Evolutionary conservation across 2,888 invertebrate genomes (phyloP).

Genomic region (Aleiodes alternator): DNA sequence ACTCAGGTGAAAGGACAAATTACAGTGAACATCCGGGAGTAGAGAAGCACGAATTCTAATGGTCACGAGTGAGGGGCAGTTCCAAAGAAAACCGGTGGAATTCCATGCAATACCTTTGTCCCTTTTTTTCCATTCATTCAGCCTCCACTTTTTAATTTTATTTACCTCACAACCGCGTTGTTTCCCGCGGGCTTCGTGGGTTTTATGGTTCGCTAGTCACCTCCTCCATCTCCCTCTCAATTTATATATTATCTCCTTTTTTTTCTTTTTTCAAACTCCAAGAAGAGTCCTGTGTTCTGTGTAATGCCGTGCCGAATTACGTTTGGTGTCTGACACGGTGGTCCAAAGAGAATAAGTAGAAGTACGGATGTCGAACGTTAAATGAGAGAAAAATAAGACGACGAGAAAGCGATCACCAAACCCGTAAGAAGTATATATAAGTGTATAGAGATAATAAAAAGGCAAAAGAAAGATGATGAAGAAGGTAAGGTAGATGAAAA

Average conservation of each 20-base stretch:
- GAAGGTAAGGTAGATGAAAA: constrained; percentile 1
- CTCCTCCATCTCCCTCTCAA: constrained; percentile 23
- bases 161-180: constrained; percentile 3
- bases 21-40: constrained; percentile 32
- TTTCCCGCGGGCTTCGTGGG: constrained; percentile 23
- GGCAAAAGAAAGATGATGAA: constrained; percentile 33
- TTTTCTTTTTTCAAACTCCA: no score
- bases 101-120: constrained; percentile 24
- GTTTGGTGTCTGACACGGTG: constrained; percentile 36
- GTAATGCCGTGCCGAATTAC: constrained; percentile 46
- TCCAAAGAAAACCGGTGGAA: constrained; percentile 41
- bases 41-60: constrained; percentile 35
- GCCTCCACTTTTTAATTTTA: constrained; percentile 6
- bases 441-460: constrained; percentile 7
- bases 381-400: constrained; percentile 32
- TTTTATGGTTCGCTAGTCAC: constrained; percentile 43
- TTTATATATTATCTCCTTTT: neutral
- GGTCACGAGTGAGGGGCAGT: constrained; percentile 35
- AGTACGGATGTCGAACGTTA: constrained; percentile 40
- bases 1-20: constrained; percentile 37
- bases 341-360: constrained; percentile 19
- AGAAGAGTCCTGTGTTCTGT: constrained; percentile 14
- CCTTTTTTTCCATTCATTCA: constrained; percentile 34
- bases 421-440: constrained; percentile 20
- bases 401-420: constrained; percentile 39